These are phyloP conservation scores for Nothura maculosa DNA, from an alignment of 2,797 vertebrate species.

Conservation along the genomic window DNA sequence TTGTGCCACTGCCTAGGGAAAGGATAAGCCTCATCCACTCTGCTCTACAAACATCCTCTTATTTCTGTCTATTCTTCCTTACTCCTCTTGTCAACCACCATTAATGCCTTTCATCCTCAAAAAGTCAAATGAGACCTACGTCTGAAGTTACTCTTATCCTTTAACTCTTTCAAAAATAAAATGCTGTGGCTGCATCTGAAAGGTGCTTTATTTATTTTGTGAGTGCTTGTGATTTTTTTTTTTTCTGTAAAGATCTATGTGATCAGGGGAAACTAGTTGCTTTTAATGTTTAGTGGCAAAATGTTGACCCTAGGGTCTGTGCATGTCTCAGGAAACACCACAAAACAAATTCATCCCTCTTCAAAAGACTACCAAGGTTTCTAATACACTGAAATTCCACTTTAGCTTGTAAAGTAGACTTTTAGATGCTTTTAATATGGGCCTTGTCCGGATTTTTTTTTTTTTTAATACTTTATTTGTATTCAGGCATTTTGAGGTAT, in stretches of 20 bases:
- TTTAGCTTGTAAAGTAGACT: conserved; percentile 8
- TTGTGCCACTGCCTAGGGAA: conserved; percentile 48
- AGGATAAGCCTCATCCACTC: conserved; percentile 46
- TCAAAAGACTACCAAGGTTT: conserved; percentile 1
- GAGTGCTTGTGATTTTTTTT: neutral
- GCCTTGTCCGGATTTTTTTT: neutral
- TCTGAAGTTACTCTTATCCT: conserved; percentile 26
- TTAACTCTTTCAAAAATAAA: conserved; percentile 46
- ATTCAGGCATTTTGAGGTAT: neutral
- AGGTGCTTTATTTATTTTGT: neutral
- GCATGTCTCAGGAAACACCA: neutral
- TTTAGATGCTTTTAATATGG: neutral
- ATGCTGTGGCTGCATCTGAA: neutral
- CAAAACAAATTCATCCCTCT: conserved; percentile 4
- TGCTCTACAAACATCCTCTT: neutral
- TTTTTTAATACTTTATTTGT: neutral
- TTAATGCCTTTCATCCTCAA: conserved; percentile 61
- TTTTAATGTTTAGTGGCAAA: conserved; percentile 44
- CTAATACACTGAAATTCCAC: neutral
- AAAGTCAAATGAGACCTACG: conserved; percentile 26
- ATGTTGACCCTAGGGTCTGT: neutral
- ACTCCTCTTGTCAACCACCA: conserved; percentile 8
- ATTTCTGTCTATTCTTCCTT: conserved; percentile 29
- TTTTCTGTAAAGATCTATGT: neutral
- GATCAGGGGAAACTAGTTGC: neutral